phyloP scores from a whole-genome alignment of 1,140 invertebrate species.

The Panonychus citri region DNA sequence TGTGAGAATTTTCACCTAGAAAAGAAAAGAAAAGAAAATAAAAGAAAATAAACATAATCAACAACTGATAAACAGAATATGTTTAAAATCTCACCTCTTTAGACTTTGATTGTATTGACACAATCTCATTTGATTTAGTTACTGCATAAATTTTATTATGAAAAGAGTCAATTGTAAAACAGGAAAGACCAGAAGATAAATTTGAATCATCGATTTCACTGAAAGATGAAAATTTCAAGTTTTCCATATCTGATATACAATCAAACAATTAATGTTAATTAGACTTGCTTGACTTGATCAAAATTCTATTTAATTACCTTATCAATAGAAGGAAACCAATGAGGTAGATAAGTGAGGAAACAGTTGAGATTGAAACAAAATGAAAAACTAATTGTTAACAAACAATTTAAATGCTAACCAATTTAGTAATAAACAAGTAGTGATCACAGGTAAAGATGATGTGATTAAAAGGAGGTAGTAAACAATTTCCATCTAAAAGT shows the following conservation, averaged over 20 bases:
- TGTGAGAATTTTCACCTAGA: not conserved
- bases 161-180: not conserved
- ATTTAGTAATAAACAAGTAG: not conserved
- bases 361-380: no score
- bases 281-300: no score
- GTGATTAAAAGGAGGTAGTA: not conserved
- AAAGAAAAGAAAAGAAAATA: no score
- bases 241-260: not conserved
- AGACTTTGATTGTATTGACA: not conserved
- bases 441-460: not conserved
- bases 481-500: not conserved
- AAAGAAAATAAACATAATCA: not conserved
- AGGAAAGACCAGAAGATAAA: not conserved
- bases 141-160: not conserved
- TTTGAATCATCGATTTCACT: not conserved
- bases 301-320: no score
- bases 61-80: not conserved
- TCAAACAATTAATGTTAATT: no score
- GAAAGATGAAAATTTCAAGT: not conserved
- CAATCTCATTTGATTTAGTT: not conserved
- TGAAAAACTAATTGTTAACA: not conserved
- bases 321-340: no score
- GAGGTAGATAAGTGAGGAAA: no score
- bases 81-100: not conserved
- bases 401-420: not conserved